Evolutionary conservation across 2,113 vertebrate species (phyloP).

Genomic region (Cygnus atratus): DNA sequence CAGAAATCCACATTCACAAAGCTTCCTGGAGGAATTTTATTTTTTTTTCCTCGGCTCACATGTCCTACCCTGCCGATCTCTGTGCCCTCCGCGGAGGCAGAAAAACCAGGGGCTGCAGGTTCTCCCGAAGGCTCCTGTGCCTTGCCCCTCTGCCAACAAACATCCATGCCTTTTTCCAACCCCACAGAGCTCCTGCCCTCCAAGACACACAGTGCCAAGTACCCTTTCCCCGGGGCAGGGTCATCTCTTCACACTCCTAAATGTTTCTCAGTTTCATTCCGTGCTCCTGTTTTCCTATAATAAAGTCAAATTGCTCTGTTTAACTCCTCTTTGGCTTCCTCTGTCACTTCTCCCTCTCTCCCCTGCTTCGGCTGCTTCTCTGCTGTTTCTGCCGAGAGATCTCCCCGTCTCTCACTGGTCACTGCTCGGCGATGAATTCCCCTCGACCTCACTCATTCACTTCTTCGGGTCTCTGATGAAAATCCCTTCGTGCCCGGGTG

Average conservation of each 20-base stretch:
- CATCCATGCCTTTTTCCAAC: not conserved
- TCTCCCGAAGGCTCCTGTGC: not conserved
- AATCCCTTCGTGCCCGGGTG: not conserved
- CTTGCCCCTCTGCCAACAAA: not conserved
- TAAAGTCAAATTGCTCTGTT: not conserved
- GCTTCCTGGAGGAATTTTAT: not conserved
- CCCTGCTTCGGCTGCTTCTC: not conserved
- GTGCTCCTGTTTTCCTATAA: slow-evolving; percentile 21
- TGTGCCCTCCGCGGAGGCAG: not conserved
- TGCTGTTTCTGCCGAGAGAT: not conserved
- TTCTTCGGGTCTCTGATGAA: not conserved
- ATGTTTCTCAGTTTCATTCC: not conserved
- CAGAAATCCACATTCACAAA: not conserved
- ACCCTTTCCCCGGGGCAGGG: not conserved
- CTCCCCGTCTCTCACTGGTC: not conserved
- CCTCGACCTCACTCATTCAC: not conserved
- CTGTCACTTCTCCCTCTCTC: not conserved
- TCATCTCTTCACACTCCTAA: not conserved
- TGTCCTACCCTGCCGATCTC: not conserved
- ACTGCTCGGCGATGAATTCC: not conserved
- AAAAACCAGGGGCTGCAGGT: not conserved
- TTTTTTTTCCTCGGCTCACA: not conserved
- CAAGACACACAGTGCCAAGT: not conserved
- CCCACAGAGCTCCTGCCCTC: not conserved
- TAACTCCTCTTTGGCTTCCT: not conserved